Base-by-base conservation (phyloP, 2,888 invertebrate species). In the Temnothorax unifasciatus region DNA sequence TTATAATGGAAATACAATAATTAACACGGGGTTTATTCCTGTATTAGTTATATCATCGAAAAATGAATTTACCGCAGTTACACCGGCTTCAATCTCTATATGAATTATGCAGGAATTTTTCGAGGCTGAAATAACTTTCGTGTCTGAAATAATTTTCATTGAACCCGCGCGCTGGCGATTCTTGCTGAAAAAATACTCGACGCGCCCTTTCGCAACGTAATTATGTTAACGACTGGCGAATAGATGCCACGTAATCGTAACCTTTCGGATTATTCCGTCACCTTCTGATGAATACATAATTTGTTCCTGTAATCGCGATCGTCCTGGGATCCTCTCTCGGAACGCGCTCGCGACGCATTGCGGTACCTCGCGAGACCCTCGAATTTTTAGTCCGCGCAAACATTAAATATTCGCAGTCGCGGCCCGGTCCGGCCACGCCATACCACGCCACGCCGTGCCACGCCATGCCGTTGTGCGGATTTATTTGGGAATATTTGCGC, bases 401-500 rank as follows among this genome's bases (percentile, higher is more conserved):
- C 57, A 81, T 81, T 61, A 87, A 88, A 84, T 79, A 76, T 69
- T 71, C 83, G 69, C 63, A 54, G 82, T 59, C 54, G 75, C 76
- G 59, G 71, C 54, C 64, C 79, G 79, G 79, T 18, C 59, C 59
- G 47, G 47, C 47, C 66, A 44, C 21, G 44, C 64, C 15, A 15
- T 8, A 25, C 64, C 21, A 47, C 18, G 15, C 64, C 21, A 47
- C 9, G 15, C 41, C 54, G n/a, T 34, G 57, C 68, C 54, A 34
- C n/a, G 66, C 66, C 66, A 81, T 76, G 68, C 82, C 68, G 83
- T 68, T 76, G 83, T 47, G 57, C 86, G 86, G 86, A 88, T 87
- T 88, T 88, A 88, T 88, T 84, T 81, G 79, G 79, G 71, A 81
- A 81, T 81, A 81, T 81, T 81, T 59, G 73, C 73, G 38, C 71